Conservation (phyloP, 1,140 invertebrate genomes). For the Procambarus virginalis region DNA sequence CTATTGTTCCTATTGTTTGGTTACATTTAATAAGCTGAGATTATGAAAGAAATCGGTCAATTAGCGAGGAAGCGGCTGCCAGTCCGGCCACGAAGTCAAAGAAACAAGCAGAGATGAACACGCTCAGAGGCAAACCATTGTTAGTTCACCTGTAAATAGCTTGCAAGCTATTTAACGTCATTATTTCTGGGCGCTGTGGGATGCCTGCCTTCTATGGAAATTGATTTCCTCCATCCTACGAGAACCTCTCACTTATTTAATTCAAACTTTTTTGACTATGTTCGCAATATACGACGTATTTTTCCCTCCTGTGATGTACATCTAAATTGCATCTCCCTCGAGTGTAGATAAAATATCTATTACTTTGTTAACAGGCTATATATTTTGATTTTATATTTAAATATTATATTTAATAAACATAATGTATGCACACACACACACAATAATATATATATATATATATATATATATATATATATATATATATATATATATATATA, state of each 20-base stretch:
- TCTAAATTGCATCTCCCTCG: constrained; percentile 14
- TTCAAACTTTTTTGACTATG: neutral
- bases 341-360: neutral
- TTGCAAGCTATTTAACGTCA: neutral
- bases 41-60: neutral
- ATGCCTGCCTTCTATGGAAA: neutral
- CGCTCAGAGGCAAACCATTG: no score
- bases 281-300: constrained; percentile 2
- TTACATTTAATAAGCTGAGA: neutral
- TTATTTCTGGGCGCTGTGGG: neutral
- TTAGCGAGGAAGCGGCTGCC: neutral
- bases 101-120: neutral
- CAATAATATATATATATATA: neutral
- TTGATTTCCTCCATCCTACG: neutral
- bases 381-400: neutral
- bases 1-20: neutral
- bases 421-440: neutral
- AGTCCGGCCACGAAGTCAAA: neutral
- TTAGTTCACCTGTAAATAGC: no score
- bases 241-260: neutral
- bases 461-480: no score
- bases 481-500: no score
- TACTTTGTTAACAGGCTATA: neutral
- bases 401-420: neutral
- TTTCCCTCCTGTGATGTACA: neutral